These are phyloP conservation scores for Varroa destructor DNA, from an alignment of 1,140 invertebrate species.

Conservation along the genomic window DNA sequence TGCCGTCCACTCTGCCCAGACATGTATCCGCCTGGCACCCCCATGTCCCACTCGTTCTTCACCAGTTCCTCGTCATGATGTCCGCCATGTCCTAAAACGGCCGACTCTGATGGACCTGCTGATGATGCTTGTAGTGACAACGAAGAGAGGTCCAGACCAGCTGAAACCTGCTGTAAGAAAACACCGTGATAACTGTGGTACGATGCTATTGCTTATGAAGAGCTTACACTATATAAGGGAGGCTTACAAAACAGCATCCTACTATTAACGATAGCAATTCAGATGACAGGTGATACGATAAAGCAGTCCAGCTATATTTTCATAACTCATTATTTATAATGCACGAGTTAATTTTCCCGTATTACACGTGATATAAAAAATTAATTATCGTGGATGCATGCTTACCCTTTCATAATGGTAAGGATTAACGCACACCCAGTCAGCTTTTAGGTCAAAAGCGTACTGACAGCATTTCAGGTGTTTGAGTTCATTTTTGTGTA, in stretches of 20 bases:
- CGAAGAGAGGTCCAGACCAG: neutral
- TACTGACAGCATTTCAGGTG: constrained; percentile 87
- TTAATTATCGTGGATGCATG: constrained; percentile 14
- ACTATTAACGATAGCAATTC: no score
- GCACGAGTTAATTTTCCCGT: no score
- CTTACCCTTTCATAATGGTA: constrained; percentile 89
- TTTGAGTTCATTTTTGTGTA: constrained; percentile 97
- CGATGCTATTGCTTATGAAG: no score
- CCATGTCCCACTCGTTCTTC: no score
- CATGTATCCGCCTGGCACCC: no score
- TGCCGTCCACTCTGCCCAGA: no score
- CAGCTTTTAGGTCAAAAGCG: constrained; percentile 53
- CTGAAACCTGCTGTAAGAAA: neutral
- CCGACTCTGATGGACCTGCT: constrained; percentile 6
- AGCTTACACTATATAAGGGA: no score
- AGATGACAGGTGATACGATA: no score
- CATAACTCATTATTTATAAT: no score
- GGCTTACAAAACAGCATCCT: no score
- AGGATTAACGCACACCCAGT: constrained; percentile 96
- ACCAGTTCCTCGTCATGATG: neutral
- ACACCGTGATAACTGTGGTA: no score
- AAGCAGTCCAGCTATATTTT: no score
- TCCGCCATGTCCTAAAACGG: constrained; percentile 2
- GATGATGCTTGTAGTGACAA: constrained; percentile 4
- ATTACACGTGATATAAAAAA: constrained; percentile 34